These are phyloP conservation scores for Eristalis tenax DNA, from an alignment of 2,888 invertebrate species.

Conservation along the genomic window DNA sequence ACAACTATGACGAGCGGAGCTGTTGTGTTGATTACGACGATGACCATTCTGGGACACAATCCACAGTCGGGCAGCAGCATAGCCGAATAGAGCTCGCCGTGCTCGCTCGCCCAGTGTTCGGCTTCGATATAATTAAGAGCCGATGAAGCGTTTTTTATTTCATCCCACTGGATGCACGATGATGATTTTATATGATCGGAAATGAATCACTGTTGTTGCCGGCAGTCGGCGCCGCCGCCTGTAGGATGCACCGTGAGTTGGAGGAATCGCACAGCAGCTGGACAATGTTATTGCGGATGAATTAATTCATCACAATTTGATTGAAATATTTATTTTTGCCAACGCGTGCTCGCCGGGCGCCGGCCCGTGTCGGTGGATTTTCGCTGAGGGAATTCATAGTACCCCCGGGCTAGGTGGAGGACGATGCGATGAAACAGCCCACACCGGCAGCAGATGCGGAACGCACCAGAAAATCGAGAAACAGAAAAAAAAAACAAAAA, in stretches of 20 bases:
- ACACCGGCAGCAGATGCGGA: not conserved
- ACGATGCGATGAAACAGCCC: not conserved
- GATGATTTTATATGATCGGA: conserved; percentile 63
- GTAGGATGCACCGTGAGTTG: not conserved
- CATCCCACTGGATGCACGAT: conserved; percentile 26
- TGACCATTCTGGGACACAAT: conserved; percentile 35
- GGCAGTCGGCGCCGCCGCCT: not conserved
- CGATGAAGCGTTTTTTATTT: conserved; percentile 69
- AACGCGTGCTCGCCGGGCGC: not conserved
- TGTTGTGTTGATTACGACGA: conserved; percentile 61
- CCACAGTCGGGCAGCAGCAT: not conserved
- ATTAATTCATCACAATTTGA: conserved; percentile 68
- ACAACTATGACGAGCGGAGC: conserved; percentile 10
- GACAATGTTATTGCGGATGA: conserved; percentile 65
- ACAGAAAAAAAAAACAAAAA: no score
- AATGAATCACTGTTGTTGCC: conserved; percentile 60
- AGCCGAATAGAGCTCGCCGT: not conserved
- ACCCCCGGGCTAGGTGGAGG: not conserved
- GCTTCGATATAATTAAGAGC: conserved; percentile 60
- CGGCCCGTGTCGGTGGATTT: conserved; percentile 15
- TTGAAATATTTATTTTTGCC: conserved; percentile 58
- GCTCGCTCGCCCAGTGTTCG: not conserved
- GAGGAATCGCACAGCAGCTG: conserved; percentile 13
- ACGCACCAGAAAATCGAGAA: not conserved
- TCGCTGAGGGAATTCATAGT: conserved; percentile 54